phyloP scores from a whole-genome alignment of 2,113 vertebrate species.

The Desmodus rotundus region DNA sequence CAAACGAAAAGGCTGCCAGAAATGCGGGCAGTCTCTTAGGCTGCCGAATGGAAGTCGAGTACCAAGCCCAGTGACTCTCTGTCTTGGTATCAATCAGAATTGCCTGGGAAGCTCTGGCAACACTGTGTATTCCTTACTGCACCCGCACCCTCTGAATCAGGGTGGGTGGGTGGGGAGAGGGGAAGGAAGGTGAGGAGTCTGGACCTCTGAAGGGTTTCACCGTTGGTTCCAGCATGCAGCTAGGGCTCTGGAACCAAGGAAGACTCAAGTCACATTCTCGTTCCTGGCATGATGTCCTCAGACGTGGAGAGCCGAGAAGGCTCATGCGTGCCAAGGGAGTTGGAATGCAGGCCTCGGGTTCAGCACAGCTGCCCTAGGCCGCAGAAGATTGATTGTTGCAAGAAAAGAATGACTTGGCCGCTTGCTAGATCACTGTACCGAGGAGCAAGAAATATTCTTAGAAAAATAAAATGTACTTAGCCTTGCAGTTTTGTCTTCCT shows the following conservation, averaged over 20 bases:
- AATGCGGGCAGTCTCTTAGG: neutral
- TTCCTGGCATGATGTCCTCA: neutral
- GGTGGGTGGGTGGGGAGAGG: neutral
- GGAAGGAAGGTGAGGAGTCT: neutral
- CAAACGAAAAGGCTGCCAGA: slow-evolving; percentile 49
- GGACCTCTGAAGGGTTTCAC: neutral
- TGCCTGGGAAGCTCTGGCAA: neutral
- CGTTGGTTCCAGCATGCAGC: neutral
- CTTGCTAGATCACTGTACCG: too few relatives aligned
- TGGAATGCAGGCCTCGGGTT: too few relatives aligned
- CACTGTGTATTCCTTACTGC: neutral
- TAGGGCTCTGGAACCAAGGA: neutral
- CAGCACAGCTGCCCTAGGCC: too few relatives aligned
- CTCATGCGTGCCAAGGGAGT: too few relatives aligned
- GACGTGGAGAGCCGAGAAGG: too few relatives aligned
- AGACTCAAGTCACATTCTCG: neutral
- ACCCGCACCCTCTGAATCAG: neutral
- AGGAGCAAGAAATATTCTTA: too few relatives aligned
- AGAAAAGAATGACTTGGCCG: too few relatives aligned
- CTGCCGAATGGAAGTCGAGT: neutral
- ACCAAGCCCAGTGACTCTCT: neutral
- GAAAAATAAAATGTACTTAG: too few relatives aligned
- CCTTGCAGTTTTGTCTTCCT: too few relatives aligned
- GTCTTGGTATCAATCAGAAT: neutral
- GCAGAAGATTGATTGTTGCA: too few relatives aligned